phyloP scores from a whole-genome alignment of 1,140 invertebrate genomes.

The Trialeurodes vaporariorum region DNA sequence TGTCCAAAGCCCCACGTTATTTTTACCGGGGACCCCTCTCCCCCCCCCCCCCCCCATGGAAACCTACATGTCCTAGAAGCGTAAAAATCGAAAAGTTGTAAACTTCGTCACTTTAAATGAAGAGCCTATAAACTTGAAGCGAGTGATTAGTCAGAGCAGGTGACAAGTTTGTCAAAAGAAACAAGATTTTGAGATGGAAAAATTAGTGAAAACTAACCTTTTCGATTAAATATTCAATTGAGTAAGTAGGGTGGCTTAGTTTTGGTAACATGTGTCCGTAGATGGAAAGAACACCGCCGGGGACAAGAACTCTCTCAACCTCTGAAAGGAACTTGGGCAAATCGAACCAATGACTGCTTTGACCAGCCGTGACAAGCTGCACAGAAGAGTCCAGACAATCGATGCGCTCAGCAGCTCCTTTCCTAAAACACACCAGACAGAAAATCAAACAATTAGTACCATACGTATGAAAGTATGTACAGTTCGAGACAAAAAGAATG shows the following conservation, averaged over 20 bases:
- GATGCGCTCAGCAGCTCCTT: conserved; percentile 32
- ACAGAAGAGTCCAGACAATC: conserved; percentile 27
- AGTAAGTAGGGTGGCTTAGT: conserved; percentile 11
- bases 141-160: too few relatives aligned
- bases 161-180: background rate
- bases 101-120: too few relatives aligned
- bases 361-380: conserved; percentile 35
- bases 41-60: too few relatives aligned
- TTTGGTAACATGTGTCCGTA: conserved; percentile 30
- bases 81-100: too few relatives aligned
- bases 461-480: too few relatives aligned
- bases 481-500: too few relatives aligned
- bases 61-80: too few relatives aligned
- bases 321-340: conserved; percentile 37
- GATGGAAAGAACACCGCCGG: conserved; percentile 34
- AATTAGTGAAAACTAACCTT: conserved; percentile 13
- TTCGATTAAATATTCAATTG: conserved; percentile 14
- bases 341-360: conserved; percentile 40
- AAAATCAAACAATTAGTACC: too few relatives aligned
- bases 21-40: too few relatives aligned
- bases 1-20: too few relatives aligned
- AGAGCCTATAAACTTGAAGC: too few relatives aligned
- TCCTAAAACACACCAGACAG: conserved; percentile 27
- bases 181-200: background rate
- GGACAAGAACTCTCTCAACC: conserved; percentile 32